phyloP scores from a whole-genome alignment of 1,140 invertebrate species.

The Drosophila baimaii region DNA sequence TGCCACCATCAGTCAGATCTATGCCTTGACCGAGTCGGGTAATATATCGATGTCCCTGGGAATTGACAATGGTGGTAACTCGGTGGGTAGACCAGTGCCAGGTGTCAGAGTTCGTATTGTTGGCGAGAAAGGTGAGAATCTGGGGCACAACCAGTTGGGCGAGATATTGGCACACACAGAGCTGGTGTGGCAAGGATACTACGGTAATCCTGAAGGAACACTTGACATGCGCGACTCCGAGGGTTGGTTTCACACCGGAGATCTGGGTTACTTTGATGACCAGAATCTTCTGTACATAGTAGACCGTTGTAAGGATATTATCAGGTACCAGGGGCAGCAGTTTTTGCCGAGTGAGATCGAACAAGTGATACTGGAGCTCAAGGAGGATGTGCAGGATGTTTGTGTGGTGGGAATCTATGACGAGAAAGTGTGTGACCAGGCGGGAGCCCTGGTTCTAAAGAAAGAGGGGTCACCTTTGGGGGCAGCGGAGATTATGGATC shows the following conservation, averaged over 20 bases:
- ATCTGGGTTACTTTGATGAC: constrained; percentile 88
- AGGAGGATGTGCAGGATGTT: constrained; percentile 65
- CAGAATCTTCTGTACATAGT: constrained; percentile 88
- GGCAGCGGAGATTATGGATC: constrained; percentile 51
- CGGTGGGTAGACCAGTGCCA: constrained; percentile 56
- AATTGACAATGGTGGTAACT: constrained; percentile 34
- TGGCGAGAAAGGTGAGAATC: constrained; percentile 62
- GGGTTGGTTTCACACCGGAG: no score
- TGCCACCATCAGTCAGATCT: constrained; percentile 54
- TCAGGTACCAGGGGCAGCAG: constrained; percentile 87
- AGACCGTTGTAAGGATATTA: constrained; percentile 91
- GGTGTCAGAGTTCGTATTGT: constrained; percentile 62
- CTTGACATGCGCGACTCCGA: constrained; percentile 86
- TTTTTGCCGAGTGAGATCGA: constrained; percentile 80
- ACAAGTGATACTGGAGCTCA: constrained; percentile 53
- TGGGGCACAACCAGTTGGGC: constrained; percentile 74
- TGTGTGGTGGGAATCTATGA: constrained; percentile 75
- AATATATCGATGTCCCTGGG: constrained; percentile 58
- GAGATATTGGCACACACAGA: constrained; percentile 83
- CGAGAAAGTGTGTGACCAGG: constrained; percentile 58
- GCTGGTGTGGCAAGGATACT: constrained; percentile 84
- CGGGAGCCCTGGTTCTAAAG: constrained; percentile 65
- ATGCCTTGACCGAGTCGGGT: constrained; percentile 65
- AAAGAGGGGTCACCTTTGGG: constrained; percentile 34
- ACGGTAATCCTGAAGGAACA: constrained; percentile 86